Evolutionary conservation across 2,113 vertebrate genomes (phyloP), one percentile per base, ranked within the genome.

Genomic region (Reinhardtius hippoglossoides): DNA sequence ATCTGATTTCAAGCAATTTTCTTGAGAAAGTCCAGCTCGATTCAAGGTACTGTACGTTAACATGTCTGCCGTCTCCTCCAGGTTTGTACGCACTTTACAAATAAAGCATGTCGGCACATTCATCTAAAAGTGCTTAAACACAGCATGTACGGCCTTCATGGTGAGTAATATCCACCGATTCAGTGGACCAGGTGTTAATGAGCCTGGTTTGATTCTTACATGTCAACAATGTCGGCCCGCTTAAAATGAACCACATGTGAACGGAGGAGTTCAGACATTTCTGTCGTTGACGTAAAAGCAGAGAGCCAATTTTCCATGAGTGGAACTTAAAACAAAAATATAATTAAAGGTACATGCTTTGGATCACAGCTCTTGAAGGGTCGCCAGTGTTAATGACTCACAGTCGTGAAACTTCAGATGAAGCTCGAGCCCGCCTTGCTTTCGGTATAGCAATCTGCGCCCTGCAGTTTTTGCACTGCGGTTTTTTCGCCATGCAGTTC

Each of bases 201-300:
- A 85, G 78, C 50, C 84, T 90, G 87, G 77, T 82, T 89, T 61
- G 77, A 83, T 85, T 89, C 87, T 68, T 73, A 84, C 75, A 70
- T 85, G 80, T 90, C 83, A 80, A 89, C 82, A 81, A 60, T 23
- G 48, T 79, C 20, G 20, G 14, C 67, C 65, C 80, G 78, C 85
- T 90, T 90, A 82, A 92, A 85, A 80, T 68, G 48, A 87, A 85
- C 87, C 89, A 91, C 81, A 92, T 89, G 88, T 67, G 63, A 72
- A 67, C 40, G 9, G 35, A 71, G 54, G 69, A 71, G 71, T 55
- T 27, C 79, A 85, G 86, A 82, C 85, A 75, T 83, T 83, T 86
- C 70, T 63, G 69, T 54, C 23, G 20, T 62, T 67, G 35, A 70
- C 70, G 74, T 86, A 64, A 90, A 86, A 54, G 79, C 72, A 63